Base-by-base conservation (phyloP, 2,113 vertebrate species). In the Rhinolophus sinicus region DNA sequence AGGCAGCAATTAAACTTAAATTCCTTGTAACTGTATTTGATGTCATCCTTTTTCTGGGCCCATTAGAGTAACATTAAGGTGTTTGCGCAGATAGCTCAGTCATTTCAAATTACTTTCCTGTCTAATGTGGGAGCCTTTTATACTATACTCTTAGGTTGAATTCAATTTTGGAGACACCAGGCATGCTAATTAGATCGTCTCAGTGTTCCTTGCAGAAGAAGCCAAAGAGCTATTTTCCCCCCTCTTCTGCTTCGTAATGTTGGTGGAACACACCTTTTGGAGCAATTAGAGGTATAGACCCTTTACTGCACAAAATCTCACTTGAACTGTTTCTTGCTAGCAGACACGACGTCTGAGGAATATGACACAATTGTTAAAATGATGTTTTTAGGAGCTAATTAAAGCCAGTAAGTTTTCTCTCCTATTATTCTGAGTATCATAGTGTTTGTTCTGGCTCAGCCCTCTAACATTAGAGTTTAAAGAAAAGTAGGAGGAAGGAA, bases 121-220 rank as follows among this genome's bases (percentile, higher is more conserved):
- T 98, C 98, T 98, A 95, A 97, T 97, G 94, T 98, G 98, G 96
- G 98, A 98, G 98, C 97, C 98, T 99, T 98, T 99, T 98, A 98
- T 98, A 98, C 98, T 95, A 54, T 93, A 98, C 98, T 99, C 99
- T 98, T 98, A 98, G 98, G 98, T 98, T 98, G 98, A 98, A 98
- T 99, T 99, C 98, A 97, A 96, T 98, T 99, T 99, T 98, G 97
- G 97, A 98, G 93, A 98, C 91, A 98, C 96, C 96, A 96, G 97
- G 98, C 97, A 98, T 98, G 97, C 97, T 98, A 98, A 99, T 98
- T 97, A 98, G 98, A 97, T 97, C 90, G 30, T 97, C 96, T 98
- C 96, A 93, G 97, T 89, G 94, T 92, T 97, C 96, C 94, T 96
- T 91, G 96, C 95, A 93, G 85, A 98, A 94, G 75, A 90, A 96